phyloP scores from a whole-genome alignment of 2,113 vertebrate genomes.

The Nothoprocta pentlandii region DNA sequence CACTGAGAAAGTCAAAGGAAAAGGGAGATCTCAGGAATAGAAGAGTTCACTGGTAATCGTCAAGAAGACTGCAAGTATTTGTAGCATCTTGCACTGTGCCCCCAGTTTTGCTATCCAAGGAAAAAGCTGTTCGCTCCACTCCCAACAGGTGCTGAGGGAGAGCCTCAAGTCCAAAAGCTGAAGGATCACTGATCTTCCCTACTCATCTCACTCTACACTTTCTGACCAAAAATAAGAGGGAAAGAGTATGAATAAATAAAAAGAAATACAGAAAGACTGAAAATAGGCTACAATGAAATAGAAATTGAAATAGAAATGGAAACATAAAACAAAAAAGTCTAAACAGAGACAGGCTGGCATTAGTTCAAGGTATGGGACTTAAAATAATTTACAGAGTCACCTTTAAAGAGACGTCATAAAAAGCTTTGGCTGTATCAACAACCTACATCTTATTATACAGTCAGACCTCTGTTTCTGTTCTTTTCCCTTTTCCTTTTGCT shows the following conservation, averaged over 20 bases:
- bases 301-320: neutral
- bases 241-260: neutral
- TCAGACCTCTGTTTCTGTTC: neutral
- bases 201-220: neutral
- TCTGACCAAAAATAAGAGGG: neutral
- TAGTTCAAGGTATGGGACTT: neutral
- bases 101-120: neutral
- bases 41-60: neutral
- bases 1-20: neutral
- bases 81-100: neutral
- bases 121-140: neutral
- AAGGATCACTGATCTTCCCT: neutral
- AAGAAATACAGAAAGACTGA: neutral
- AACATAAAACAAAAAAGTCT: neutral
- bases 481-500: neutral
- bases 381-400: slow-evolving; percentile 4
- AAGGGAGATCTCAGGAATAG: neutral
- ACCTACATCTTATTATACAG: neutral
- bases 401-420: slow-evolving; percentile 26
- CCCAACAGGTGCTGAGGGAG: neutral
- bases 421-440: neutral
- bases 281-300: neutral
- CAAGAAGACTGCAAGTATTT: neutral
- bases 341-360: neutral
- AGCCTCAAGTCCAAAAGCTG: neutral